phyloP scores from a whole-genome alignment of 2,888 invertebrate species.

The Automeris io region DNA sequence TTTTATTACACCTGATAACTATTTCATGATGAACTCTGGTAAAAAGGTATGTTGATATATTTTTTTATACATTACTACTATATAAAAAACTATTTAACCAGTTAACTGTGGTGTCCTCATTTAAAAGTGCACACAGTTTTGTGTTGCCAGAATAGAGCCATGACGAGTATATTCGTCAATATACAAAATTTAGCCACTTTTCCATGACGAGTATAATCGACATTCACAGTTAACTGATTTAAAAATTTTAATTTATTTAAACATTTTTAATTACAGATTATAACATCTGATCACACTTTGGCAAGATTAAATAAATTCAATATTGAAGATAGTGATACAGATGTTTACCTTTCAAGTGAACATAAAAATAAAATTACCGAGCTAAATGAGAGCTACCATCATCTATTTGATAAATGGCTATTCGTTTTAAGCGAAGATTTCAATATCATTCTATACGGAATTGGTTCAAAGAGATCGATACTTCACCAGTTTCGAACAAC shows the following conservation, averaged over 20 bases:
- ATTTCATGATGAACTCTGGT: slow-evolving; percentile 80
- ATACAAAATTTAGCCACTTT: too few species aligned
- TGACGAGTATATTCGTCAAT: too few species aligned
- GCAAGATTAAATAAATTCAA: slow-evolving; percentile 84
- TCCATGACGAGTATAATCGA: too few species aligned
- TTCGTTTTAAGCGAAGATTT: slow-evolving; percentile 87
- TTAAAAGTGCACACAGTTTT: too few species aligned
- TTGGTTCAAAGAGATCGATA: slow-evolving; percentile 91
- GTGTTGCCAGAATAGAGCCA: too few species aligned
- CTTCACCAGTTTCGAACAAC: slow-evolving; percentile 85
- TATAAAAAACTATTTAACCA: too few species aligned
- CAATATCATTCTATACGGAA: slow-evolving; percentile 90
- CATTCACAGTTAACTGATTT: too few species aligned
- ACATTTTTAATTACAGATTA: slow-evolving; percentile 52
- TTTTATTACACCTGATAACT: slow-evolving; percentile 81
- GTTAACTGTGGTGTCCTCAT: too few species aligned
- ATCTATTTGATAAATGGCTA: slow-evolving; percentile 84
- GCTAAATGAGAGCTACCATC: slow-evolving; percentile 75
- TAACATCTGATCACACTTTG: slow-evolving; percentile 88
- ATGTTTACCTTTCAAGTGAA: slow-evolving; percentile 75
- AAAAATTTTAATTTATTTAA: too few species aligned
- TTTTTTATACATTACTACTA: too few species aligned
- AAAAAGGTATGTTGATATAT: slow-evolving; percentile 58
- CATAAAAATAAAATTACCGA: slow-evolving; percentile 78
- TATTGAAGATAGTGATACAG: slow-evolving; percentile 74